phyloP scores from a whole-genome alignment of 2,888 invertebrate species.

The Pemphredon lugubris region DNA sequence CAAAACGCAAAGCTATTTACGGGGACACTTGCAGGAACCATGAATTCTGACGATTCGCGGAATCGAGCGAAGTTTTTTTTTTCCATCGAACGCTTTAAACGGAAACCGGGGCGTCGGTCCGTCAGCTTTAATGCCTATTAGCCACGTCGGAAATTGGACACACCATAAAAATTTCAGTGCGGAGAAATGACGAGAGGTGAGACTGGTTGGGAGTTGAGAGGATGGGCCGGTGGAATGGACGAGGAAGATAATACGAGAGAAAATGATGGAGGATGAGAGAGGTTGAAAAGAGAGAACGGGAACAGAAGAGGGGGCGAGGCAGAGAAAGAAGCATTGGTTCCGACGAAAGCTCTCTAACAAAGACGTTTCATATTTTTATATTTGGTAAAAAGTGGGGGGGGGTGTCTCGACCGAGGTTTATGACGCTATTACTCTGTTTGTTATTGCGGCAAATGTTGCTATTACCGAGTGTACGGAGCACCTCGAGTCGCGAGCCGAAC shows the following conservation, averaged over 20 bases:
- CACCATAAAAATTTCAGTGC: slow-evolving; percentile 65
- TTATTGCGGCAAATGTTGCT: slow-evolving; percentile 50
- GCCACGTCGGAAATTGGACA: slow-evolving; percentile 65
- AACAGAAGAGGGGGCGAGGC: background rate
- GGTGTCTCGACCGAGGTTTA: slow-evolving; percentile 32
- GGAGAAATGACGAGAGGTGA: slow-evolving; percentile 58
- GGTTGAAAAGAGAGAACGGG: slow-evolving; percentile 1
- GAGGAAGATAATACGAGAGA: slow-evolving; percentile 24
- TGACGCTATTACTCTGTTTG: slow-evolving; percentile 48
- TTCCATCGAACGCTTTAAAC: slow-evolving; percentile 43
- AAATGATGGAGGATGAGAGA: slow-evolving; percentile 7
- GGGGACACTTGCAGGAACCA: slow-evolving; percentile 1
- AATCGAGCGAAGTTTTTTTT: slow-evolving; percentile 8
- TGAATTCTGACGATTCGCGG: slow-evolving; percentile 26
- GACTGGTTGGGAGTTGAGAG: slow-evolving; percentile 30
- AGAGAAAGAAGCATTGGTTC: background rate
- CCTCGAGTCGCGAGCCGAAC: background rate
- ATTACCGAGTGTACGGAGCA: slow-evolving; percentile 34
- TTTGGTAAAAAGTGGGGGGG: slow-evolving; percentile 19
- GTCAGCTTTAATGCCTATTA: slow-evolving; percentile 65
- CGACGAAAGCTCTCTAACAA: slow-evolving; percentile 41
- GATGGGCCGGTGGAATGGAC: slow-evolving; percentile 24
- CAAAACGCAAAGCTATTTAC: background rate
- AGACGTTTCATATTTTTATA: slow-evolving; percentile 52
- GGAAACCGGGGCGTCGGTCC: slow-evolving; percentile 39